A percentile compares a stretch with the other conserved stretches of the same genome.
Evolutionary conservation across 92 coral and sea anemone species (phyloP).

Genomic region (Parazoanthus darwini): DNA sequence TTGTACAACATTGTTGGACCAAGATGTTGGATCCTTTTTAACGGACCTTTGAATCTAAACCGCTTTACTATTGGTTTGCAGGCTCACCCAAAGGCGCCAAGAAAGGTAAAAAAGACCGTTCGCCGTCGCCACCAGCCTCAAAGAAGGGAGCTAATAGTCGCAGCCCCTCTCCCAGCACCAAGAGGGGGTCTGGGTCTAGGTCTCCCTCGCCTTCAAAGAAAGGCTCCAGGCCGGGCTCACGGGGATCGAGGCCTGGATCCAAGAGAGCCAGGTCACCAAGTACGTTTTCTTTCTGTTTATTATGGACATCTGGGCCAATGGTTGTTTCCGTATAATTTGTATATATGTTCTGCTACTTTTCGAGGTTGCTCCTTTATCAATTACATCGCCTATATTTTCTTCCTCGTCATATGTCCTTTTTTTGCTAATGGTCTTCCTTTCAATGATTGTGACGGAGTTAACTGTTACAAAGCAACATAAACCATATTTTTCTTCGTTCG

Average conservation of each 20-base stretch:
- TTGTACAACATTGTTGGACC: too few relatives aligned
- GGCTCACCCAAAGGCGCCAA: conserved; percentile 86
- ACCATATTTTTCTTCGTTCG: too few relatives aligned
- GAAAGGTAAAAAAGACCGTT: conserved; percentile 85
- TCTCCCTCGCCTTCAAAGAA: conserved; percentile 92
- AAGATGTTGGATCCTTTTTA: not conserved
- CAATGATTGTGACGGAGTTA: too few relatives aligned
- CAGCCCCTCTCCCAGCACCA: conserved; percentile 83
- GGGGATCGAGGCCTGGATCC: conserved; percentile 85
- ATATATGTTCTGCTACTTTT: too few relatives aligned
- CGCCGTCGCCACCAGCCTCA: conserved; percentile 83
- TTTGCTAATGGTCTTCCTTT: too few relatives aligned
- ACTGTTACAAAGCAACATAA: too few relatives aligned
- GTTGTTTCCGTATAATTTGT: too few relatives aligned
- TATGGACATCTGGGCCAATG: not conserved
- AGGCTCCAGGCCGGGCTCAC: conserved; percentile 86
- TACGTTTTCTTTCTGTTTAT: conserved; percentile 43
- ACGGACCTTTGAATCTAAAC: not conserved
- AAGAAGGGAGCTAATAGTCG: conserved; percentile 85
- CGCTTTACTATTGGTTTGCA: not conserved
- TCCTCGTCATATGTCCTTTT: too few relatives aligned
- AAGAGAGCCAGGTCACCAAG: conserved; percentile 89
- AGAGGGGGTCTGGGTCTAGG: conserved; percentile 76
- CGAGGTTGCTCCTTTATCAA: too few relatives aligned
- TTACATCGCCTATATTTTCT: too few relatives aligned